A percentile compares a stretch with the other conserved stretches of the same genome.
Conservation (phyloP, 2,888 invertebrate genomes). For the Cheilosia vulpina region DNA sequence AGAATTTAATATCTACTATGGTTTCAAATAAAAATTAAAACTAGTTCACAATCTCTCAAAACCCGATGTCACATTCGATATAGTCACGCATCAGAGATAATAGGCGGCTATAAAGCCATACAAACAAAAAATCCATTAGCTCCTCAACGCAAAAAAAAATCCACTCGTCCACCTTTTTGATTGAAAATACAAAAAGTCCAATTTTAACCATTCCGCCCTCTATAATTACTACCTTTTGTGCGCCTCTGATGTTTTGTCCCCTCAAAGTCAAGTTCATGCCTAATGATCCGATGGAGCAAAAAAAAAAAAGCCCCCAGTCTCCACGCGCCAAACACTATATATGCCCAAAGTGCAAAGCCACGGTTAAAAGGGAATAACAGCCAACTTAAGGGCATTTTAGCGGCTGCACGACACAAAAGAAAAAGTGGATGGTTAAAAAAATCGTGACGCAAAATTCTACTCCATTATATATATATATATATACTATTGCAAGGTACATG, state of each 20-base stretch:
- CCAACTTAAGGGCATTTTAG: constrained; percentile 35
- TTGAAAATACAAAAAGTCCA: constrained; percentile 22
- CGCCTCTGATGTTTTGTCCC: constrained; percentile 6
- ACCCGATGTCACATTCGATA: not conserved
- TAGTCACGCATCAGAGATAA: constrained; percentile 3
- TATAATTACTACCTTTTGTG: constrained; percentile 33
- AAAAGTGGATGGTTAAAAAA: constrained; percentile 25
- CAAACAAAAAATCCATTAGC: constrained; percentile 34
- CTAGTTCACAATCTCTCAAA: not conserved
- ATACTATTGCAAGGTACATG: too few species aligned
- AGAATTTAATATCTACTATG: too few species aligned
- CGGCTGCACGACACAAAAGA: constrained; percentile 23
- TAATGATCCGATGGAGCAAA: constrained; percentile 20
- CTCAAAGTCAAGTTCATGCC: constrained; percentile 40
- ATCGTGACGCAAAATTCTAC: constrained; percentile 49
- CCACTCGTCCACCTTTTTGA: constrained; percentile 5
- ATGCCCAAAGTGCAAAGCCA: not conserved
- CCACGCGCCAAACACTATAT: constrained; percentile 27
- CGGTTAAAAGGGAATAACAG: constrained; percentile 7
- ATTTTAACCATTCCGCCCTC: constrained; percentile 8
- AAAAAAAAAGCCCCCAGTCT: not conserved
- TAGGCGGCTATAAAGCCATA: not conserved
- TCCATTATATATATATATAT: too few species aligned
- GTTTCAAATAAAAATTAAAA: not conserved
- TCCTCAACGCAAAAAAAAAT: constrained; percentile 13